Percentiles rank a stretch among this genome's conserved stretches.
Evolutionary conservation across 2,113 vertebrate genomes (phyloP).

Genomic region (Bujurquina vittata): DNA sequence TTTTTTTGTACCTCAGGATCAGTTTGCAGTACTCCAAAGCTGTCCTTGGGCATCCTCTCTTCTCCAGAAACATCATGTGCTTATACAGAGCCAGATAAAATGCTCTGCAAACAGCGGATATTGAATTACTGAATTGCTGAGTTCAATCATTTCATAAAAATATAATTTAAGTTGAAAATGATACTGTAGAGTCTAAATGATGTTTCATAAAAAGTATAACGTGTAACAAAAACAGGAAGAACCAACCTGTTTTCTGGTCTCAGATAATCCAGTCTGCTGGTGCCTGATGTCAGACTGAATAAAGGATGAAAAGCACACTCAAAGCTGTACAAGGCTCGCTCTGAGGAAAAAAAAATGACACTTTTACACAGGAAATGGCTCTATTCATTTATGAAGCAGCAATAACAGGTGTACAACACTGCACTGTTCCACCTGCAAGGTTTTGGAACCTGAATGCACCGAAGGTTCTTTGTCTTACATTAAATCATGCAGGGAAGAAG

Average conservation of each 20-base stretch:
- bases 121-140: neutral
- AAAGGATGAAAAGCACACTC: conserved; percentile 94
- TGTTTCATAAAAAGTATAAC: conserved; percentile 5
- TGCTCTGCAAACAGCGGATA: conserved; percentile 79
- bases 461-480: neutral
- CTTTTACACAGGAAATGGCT: neutral
- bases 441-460: conserved; percentile 4
- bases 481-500: neutral
- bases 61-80: conserved; percentile 96
- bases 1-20: conserved; percentile 86
- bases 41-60: conserved; percentile 93
- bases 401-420: neutral
- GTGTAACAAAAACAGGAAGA: neutral
- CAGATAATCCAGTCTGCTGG: conserved; percentile 90
- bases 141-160: conserved; percentile 5
- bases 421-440: neutral
- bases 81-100: conserved; percentile 96
- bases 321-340: conserved; percentile 92
- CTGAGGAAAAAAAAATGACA: conserved; percentile 70
- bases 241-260: conserved; percentile 93
- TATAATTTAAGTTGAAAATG: neutral
- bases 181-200: neutral
- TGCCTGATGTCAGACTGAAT: conserved; percentile 93
- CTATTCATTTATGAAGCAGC: neutral
- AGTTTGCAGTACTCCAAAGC: conserved; percentile 97